Evolutionary conservation across 1,140 invertebrate species (phyloP).

Genomic region (Papilio machaon): DNA sequence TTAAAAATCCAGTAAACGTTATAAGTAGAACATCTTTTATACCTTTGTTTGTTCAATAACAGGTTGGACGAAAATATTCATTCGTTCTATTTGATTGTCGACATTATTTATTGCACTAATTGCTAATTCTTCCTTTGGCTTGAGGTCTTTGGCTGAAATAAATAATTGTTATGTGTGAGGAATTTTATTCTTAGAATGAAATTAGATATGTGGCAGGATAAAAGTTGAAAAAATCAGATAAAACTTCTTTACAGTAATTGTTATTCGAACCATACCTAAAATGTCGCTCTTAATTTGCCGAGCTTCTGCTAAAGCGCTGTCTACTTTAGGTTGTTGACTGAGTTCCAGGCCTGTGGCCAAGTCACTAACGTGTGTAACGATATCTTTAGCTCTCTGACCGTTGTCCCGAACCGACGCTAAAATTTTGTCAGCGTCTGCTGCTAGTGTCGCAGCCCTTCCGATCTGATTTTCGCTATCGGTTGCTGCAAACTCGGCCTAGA

Average conservation of each 20-base stretch:
- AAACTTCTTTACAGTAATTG: neutral
- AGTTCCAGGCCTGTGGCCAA: constrained; percentile 86
- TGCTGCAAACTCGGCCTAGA: constrained; percentile 78
- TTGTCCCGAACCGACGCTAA: constrained; percentile 81
- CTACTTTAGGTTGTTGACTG: constrained; percentile 87
- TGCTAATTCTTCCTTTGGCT: constrained; percentile 78
- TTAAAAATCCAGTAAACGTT: constrained; percentile 11
- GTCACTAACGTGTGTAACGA: constrained; percentile 86
- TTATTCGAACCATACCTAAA: constrained; percentile 68
- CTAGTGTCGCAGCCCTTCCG: constrained; percentile 80
- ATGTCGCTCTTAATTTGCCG: constrained; percentile 87
- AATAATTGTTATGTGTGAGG: constrained; percentile 52
- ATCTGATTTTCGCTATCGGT: constrained; percentile 82
- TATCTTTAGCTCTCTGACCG: constrained; percentile 80
- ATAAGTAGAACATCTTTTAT: constrained; percentile 38
- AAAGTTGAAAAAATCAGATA: neutral
- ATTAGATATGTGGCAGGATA: neutral
- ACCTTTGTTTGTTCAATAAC: constrained; percentile 84
- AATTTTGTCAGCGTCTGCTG: constrained; percentile 82
- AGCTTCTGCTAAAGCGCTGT: constrained; percentile 89
- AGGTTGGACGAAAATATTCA: constrained; percentile 86
- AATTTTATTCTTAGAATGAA: neutral
- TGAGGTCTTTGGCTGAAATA: constrained; percentile 68
- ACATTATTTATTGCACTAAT: constrained; percentile 84
- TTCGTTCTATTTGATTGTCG: constrained; percentile 85